Evolutionary conservation across 2,113 vertebrate species (phyloP), one percentile per base, ranked within the genome.

Genomic region (Forbesichthys agassizii): DNA sequence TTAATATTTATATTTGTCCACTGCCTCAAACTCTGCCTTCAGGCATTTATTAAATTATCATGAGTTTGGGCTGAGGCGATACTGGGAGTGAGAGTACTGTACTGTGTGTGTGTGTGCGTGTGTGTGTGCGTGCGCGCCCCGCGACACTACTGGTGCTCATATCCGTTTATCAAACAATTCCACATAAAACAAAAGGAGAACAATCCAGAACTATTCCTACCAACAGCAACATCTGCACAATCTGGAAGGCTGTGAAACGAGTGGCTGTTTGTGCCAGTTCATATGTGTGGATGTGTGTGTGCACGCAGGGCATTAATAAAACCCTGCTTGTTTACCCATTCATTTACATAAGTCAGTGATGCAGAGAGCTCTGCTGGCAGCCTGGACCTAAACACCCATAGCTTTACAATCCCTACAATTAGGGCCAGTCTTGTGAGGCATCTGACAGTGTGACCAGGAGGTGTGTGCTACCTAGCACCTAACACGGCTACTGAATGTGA

Each of bases 1-100:
- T 93, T 93, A 93, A 93, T 93, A 92, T 92, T 89, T 92, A 92
- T 91, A 90, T 92, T 89, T 92, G 92, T 90, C 90, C 92, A 93
- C 85, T 78, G 92, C 92, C 91, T 91, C 82, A 90, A 92, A 92
- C 90, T 84, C 82, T 91, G 92, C 92, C 91, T 92, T 92, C 78
- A 89, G 90, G 89, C 92, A 90, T 90, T 89, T 87, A 91, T 91
- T 83, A 93, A 92, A 91, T 91, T 85, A 91, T 90, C 88, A 92
- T 91, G 88, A 91, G 88, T 88, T 89, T 86, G 79, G 81, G 87
- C 78, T 73, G 78, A 85, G 74, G 80, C 82, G 79, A 79, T 71
- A 70, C 73, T 83, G 69, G 77, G 84, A 77, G 75, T 60, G 69
- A 76, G 77, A 77, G 76, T 47, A 13, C 60, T 75, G 74, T 58